A percentile compares a stretch with the other conserved stretches of the same genome.
These are phyloP conservation scores for Rhysida immarginata DNA, from an alignment of 1,140 invertebrate species.

Conservation along the genomic window DNA sequence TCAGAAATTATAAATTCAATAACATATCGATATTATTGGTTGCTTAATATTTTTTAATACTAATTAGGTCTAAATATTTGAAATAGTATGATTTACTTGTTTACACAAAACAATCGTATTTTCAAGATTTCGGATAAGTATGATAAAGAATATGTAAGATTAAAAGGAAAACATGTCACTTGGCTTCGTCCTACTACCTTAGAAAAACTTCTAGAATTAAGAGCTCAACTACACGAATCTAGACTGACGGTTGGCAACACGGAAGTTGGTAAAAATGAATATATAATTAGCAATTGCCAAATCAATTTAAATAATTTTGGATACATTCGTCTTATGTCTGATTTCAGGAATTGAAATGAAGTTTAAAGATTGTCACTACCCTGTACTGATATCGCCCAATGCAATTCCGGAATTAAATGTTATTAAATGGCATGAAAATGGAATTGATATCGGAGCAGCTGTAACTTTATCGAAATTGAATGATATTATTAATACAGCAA, in stretches of 20 bases:
- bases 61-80: too few species aligned
- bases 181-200: slow-evolving; percentile 67
- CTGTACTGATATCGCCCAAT: slow-evolving; percentile 59
- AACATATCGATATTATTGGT: too few species aligned
- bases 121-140: slow-evolving; percentile 27
- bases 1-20: too few species aligned
- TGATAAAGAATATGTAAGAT: slow-evolving; percentile 45
- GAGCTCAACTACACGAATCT: slow-evolving; percentile 50
- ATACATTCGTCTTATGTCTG: neutral
- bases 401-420: slow-evolving; percentile 50
- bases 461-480: slow-evolving; percentile 61
- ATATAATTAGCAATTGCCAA: too few species aligned
- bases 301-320: too few species aligned
- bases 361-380: slow-evolving; percentile 69
- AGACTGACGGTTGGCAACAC: slow-evolving; percentile 91
- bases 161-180: slow-evolving; percentile 47
- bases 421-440: slow-evolving; percentile 36
- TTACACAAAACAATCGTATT: too few species aligned
- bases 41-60: too few species aligned
- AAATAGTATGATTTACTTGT: too few species aligned
- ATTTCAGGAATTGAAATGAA: slow-evolving; percentile 63
- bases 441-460: slow-evolving; percentile 57
- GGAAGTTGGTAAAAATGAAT: slow-evolving; percentile 50
- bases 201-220: slow-evolving; percentile 52
- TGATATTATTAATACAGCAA: slow-evolving; percentile 39